Percentiles rank a stretch among this genome's conserved stretches.
phyloP scores from a whole-genome alignment of 2,113 vertebrate species.

The Caranx ignobilis region DNA sequence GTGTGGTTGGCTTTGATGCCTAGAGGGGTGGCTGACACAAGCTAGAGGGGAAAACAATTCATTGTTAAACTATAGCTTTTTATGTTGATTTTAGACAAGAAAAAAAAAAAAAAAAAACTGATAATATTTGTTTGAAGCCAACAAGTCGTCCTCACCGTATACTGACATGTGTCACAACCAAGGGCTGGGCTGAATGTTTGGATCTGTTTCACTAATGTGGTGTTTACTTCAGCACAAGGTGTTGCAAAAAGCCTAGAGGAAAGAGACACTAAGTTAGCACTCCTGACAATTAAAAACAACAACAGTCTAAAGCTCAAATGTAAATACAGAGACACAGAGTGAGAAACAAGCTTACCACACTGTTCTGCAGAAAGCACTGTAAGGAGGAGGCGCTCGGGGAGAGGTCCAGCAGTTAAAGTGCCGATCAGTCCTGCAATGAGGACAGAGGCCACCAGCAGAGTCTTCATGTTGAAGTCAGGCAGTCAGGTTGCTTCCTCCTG shows the following conservation, averaged over 20 bases:
- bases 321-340: background rate
- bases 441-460: constrained; percentile 47
- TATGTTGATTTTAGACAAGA: background rate
- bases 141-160: constrained; percentile 17
- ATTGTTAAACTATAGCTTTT: background rate
- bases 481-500: background rate
- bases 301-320: background rate
- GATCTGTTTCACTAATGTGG: constrained; percentile 45
- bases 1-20: constrained; percentile 55
- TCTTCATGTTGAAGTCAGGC: constrained; percentile 33
- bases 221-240: constrained; percentile 39
- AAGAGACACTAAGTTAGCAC: background rate
- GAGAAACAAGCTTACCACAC: too few species aligned
- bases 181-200: constrained; percentile 24
- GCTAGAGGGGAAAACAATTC: constrained; percentile 24
- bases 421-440: constrained; percentile 45
- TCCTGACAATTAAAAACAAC: too few species aligned
- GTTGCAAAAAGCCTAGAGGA: constrained; percentile 44
- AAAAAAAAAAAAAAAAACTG: background rate
- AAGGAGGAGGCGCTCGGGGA: constrained; percentile 1
- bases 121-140: background rate
- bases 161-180: constrained; percentile 42
- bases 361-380: constrained; percentile 60
- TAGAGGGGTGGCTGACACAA: constrained; percentile 18
- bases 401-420: background rate